A percentile compares a stretch with the other conserved stretches of the same genome.
These are phyloP conservation scores for Ophioninae sp. DNA, from an alignment of 2,888 invertebrate species.

Conservation along the genomic window DNA sequence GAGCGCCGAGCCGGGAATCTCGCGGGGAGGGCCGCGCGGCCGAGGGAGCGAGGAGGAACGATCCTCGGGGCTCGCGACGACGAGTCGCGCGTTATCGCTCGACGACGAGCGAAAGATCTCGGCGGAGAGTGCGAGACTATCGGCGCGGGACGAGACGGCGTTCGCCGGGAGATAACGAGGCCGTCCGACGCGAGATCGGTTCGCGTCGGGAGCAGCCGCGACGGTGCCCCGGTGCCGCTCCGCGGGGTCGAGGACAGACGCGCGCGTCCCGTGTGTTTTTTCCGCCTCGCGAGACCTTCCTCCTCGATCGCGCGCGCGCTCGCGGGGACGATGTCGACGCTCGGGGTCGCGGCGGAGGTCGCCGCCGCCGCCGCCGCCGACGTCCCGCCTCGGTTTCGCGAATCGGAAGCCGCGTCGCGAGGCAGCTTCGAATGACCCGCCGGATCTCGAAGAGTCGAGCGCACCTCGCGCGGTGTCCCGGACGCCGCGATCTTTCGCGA, in stretches of 20 bases:
- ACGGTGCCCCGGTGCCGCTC: slow-evolving; percentile 25
- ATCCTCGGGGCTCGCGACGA: slow-evolving; percentile 54
- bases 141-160: slow-evolving; percentile 55
- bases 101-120: slow-evolving; percentile 46
- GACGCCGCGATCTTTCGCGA: neutral
- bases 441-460: neutral
- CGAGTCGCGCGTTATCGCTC: slow-evolving; percentile 58
- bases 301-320: too few relatives aligned
- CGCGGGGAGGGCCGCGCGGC: neutral
- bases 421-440: neutral
- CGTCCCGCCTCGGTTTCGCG: neutral
- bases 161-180: slow-evolving; percentile 47
- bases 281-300: too few relatives aligned
- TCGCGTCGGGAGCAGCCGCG: slow-evolving; percentile 39
- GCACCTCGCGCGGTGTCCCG: too few relatives aligned
- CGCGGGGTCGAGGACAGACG: slow-evolving; percentile 42
- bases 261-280: too few relatives aligned
- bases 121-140: slow-evolving; percentile 56
- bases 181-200: slow-evolving; percentile 50
- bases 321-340: slow-evolving; percentile 28
- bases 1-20: neutral
- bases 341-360: slow-evolving; percentile 13
- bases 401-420: slow-evolving; percentile 15
- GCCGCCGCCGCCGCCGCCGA: neutral
- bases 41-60: neutral